phyloP scores from a whole-genome alignment of 1,140 invertebrate species.

The Drosophila funebris region DNA sequence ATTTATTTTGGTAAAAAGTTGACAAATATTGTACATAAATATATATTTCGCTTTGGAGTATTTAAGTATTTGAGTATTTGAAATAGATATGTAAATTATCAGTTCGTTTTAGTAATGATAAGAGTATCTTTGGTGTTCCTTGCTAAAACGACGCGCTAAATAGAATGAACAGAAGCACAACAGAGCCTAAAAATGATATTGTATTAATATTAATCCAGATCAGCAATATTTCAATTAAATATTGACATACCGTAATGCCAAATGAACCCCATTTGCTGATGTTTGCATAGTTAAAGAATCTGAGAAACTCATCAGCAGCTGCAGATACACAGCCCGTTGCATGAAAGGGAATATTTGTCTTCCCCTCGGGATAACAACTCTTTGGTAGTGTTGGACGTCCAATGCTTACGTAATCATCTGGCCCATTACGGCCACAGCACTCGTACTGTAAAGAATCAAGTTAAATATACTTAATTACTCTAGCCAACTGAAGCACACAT shows the following conservation, averaged over 20 bases:
- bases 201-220: neutral
- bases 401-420: slow-evolving; percentile 64
- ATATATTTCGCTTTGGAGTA: neutral
- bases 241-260: slow-evolving; percentile 44
- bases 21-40: slow-evolving; percentile 1
- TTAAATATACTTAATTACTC: neutral
- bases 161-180: slow-evolving; percentile 64
- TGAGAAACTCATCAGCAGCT: slow-evolving; percentile 42
- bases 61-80: neutral
- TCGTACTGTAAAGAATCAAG: slow-evolving; percentile 44
- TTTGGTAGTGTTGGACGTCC: slow-evolving; percentile 29
- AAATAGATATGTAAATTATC: neutral
- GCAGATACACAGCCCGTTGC: slow-evolving; percentile 55
- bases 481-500: too few species aligned
- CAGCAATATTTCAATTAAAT: neutral
- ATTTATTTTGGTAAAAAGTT: slow-evolving; percentile 18
- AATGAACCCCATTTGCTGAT: slow-evolving; percentile 59
- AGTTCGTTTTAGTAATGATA: slow-evolving; percentile 50
- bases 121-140: slow-evolving; percentile 53
- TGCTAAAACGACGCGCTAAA: slow-evolving; percentile 68
- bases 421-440: slow-evolving; percentile 64
- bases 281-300: slow-evolving; percentile 49
- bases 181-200: slow-evolving; percentile 46
- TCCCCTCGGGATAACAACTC: slow-evolving; percentile 50
- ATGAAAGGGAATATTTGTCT: slow-evolving; percentile 19